Evolutionary conservation across 2,888 invertebrate genomes (phyloP).

Genomic region (Nemoura dubitans): DNA sequence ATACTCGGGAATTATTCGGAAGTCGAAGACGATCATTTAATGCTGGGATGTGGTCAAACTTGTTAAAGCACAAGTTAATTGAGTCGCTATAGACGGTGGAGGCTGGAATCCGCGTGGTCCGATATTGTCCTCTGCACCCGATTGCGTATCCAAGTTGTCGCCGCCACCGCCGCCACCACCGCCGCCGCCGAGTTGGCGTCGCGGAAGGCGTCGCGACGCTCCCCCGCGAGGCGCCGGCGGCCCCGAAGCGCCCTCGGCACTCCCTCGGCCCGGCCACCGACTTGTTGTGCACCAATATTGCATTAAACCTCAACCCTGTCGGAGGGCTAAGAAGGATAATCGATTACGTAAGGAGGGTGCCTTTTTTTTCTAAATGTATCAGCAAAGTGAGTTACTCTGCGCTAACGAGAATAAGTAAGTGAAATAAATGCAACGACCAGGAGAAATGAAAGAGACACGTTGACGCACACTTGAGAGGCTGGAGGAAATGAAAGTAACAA

Average conservation of each 20-base stretch:
- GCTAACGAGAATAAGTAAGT: not conserved
- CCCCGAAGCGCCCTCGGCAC: not conserved
- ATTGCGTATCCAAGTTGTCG: not conserved
- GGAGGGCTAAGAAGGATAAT: constrained; percentile 15
- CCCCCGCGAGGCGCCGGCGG: constrained; percentile 19
- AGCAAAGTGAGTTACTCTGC: constrained; percentile 34
- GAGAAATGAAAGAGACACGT: not conserved
- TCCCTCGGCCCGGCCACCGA: not conserved
- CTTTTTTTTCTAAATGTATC: constrained; percentile 25
- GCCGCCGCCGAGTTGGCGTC: constrained; percentile 33
- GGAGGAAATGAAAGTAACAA: not conserved
- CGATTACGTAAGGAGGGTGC: constrained; percentile 31
- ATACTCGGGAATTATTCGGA: too few relatives aligned
- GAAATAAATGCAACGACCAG: not conserved
- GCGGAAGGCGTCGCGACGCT: constrained; percentile 32
- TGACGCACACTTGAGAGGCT: not conserved
- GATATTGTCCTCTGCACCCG: not conserved
- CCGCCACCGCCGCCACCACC: not conserved
- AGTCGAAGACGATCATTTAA: too few relatives aligned
- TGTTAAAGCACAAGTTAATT: not conserved
- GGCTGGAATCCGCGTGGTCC: not conserved
- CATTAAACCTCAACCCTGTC: constrained; percentile 36
- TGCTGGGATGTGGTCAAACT: too few relatives aligned
- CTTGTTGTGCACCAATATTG: constrained; percentile 39
- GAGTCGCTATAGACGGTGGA: not conserved